Evolutionary conservation across 30 jellyfish, hydroid and myxozoan species (phyloP), one percentile per base, ranked within the genome.

Genomic region (Nemopilema nomurai): DNA sequence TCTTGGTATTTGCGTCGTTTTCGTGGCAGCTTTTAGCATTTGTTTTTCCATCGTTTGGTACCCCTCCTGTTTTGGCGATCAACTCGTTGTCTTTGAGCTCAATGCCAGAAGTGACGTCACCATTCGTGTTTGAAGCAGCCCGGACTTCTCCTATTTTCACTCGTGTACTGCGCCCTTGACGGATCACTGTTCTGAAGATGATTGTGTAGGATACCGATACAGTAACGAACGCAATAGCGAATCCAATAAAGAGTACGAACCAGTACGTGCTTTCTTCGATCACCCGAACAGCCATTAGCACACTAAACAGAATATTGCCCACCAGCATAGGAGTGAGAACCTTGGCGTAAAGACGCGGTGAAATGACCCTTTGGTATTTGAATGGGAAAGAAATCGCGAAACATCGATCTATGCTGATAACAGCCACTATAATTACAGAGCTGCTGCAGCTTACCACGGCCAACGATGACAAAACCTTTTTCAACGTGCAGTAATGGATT

Each of bases 341-440:
- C 13, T 41, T 41, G 51, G 25, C 17, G 25, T 71, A 31, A 9
- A 27, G 23, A 17, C 22, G 19, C 7, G 30, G 21, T 1, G 26
- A 13, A 21, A 71, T 25, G 7, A 17, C 7, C 67, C 67, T 17
- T 33, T 71, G 67, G 67, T 71, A 71, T 9, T 26, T 31, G 66
- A 25, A 71, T 63, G 82, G 82, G 17, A 1, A 31, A 13, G 28
- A 71, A 13, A 71, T 29, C 1, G 82, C 82, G 25, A 71, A 71
- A 33, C 82, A 71, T 17, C 82, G 64, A 25, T 71, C 82, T 31
- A 71, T 26, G 67, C 82, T 71, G 16, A 71, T 71, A n/a, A 31
- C 25, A 6, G 82, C 51, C 21, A 29, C 67, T 16, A 71, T 26
- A 31, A 71, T 24, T 21, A 71, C 23, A 8, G 25, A 57, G 51